Percentiles rank a stretch among this genome's conserved stretches.
Evolutionary conservation across 1,140 invertebrate species (phyloP).

Genomic region (Drosophila repleta): DNA sequence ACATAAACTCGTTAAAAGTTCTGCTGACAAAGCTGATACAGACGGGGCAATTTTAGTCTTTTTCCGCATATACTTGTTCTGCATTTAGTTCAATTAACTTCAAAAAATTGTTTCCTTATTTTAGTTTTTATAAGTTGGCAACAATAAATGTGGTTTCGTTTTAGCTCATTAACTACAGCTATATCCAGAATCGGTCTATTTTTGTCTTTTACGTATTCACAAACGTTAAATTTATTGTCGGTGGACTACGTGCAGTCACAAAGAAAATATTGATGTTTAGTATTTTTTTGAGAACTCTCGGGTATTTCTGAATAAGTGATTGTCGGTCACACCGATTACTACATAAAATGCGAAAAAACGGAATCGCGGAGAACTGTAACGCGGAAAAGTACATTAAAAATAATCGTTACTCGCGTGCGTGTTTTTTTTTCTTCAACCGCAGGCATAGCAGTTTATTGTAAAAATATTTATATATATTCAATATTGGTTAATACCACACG

Average conservation of each 20-base stretch:
- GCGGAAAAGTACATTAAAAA: conserved; percentile 55
- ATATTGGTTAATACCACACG: conserved; percentile 18
- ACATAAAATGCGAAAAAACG: conserved; percentile 56
- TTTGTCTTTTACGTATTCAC: no score
- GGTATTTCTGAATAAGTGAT: conserved; percentile 14
- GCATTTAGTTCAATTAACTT: no score
- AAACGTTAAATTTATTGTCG: no score
- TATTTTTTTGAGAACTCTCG: conserved; percentile 12
- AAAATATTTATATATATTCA: conserved; percentile 11
- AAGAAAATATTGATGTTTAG: neutral
- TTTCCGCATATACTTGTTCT: no score
- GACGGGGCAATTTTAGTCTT: no score
- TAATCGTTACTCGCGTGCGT: conserved; percentile 46
- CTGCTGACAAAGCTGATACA: no score
- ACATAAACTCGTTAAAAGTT: neutral
- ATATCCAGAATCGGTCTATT: neutral
- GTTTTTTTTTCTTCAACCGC: conserved; percentile 27
- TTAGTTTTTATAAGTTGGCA: no score
- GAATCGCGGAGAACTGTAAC: conserved; percentile 55
- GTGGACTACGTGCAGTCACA: no score
- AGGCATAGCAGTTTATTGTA: conserved; percentile 15
- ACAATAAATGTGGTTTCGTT: no score
- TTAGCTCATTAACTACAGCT: no score
- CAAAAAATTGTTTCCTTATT: no score
- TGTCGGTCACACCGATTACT: conserved; percentile 32